Evolutionary conservation across 2,888 invertebrate genomes (phyloP).

Genomic region (Pyrrhia umbra): DNA sequence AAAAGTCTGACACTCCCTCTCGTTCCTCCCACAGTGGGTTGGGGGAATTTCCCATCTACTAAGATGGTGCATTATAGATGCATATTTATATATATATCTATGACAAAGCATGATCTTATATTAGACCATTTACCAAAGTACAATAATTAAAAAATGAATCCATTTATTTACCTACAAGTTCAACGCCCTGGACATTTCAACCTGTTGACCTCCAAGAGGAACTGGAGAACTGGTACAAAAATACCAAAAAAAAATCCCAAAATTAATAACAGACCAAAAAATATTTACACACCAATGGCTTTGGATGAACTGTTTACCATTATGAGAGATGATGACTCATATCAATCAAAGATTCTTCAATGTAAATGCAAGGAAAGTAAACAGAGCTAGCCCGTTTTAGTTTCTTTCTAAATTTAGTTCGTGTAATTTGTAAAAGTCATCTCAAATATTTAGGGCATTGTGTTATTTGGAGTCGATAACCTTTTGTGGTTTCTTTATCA

Average conservation of each 20-base stretch:
- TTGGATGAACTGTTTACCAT: conserved; percentile 12
- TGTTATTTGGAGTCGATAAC: conserved; percentile 15
- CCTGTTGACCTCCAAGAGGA: conserved; percentile 27
- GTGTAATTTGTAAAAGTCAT: conserved; percentile 38
- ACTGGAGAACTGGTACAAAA: conserved; percentile 23
- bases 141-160: background rate
- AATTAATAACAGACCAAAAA: conserved; percentile 17
- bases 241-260: conserved; percentile 6
- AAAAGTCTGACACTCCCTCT: too few species aligned
- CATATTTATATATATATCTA: too few species aligned
- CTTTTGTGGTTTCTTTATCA: background rate
- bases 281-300: conserved; percentile 36
- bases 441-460: conserved; percentile 28
- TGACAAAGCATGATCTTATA: too few species aligned
- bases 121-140: background rate
- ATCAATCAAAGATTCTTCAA: conserved; percentile 33
- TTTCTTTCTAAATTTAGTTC: conserved; percentile 24
- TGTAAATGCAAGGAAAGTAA: conserved; percentile 26
- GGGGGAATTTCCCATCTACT: too few species aligned
- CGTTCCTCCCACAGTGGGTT: too few species aligned
- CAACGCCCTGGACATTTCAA: conserved; percentile 13
- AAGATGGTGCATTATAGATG: too few species aligned
- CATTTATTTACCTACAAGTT: conserved; percentile 10
- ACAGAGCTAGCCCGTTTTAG: conserved; percentile 4
- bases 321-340: conserved; percentile 25